Conservation (phyloP, 1,140 invertebrate genomes). For the Sitophilus oryzae region DNA sequence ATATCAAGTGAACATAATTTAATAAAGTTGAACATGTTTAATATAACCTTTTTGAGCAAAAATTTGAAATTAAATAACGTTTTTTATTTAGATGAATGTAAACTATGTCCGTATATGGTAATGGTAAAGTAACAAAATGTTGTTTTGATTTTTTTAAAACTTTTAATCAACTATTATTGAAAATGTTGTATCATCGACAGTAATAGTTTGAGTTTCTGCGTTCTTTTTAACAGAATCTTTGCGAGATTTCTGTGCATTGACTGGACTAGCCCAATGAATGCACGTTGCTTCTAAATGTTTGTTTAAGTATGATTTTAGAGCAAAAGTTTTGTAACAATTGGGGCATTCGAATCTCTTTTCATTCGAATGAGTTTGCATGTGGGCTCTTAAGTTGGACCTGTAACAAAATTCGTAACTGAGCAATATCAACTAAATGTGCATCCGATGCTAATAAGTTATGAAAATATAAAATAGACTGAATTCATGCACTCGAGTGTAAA, state of each 20-base stretch:
- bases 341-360: slow-evolving; percentile 91
- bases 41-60: neutral
- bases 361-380: slow-evolving; percentile 97
- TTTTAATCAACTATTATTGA: slow-evolving; percentile 18
- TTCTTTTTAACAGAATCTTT: slow-evolving; percentile 13
- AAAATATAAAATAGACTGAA: too few relatives aligned
- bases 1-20: neutral
- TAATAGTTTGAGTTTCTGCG: slow-evolving; percentile 28
- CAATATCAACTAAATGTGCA: too few relatives aligned
- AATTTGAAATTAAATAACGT: neutral
- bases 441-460: too few relatives aligned
- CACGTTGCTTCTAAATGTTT: slow-evolving; percentile 94
- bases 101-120: too few relatives aligned
- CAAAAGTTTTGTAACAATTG: slow-evolving; percentile 88
- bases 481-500: too few relatives aligned
- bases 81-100: neutral
- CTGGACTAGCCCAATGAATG: slow-evolving; percentile 47
- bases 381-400: slow-evolving; percentile 89
- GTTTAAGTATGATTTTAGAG: slow-evolving; percentile 94
- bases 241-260: slow-evolving; percentile 9
- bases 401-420: too few relatives aligned
- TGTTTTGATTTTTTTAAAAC: too few relatives aligned
- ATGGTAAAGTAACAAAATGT: too few relatives aligned
- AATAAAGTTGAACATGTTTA: neutral
- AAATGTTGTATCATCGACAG: slow-evolving; percentile 10